Conservation (phyloP, 2,888 invertebrate genomes). For the Epinotia brunnichana region DNA sequence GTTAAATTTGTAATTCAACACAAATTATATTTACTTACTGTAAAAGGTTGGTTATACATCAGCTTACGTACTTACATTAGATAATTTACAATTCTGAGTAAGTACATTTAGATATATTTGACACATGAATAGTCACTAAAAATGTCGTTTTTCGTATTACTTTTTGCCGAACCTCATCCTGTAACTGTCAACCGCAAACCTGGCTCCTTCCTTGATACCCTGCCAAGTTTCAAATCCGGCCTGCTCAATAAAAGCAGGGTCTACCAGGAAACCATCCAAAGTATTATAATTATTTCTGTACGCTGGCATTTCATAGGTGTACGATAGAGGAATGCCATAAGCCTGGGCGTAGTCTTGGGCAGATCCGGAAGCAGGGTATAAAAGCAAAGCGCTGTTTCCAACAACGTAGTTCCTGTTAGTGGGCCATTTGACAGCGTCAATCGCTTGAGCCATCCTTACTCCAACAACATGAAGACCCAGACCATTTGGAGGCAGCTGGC, state of each 20-base stretch:
- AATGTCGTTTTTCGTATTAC: neutral
- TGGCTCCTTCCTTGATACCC: constrained; percentile 81
- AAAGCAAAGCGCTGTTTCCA: constrained; percentile 74
- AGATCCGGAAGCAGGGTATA: constrained; percentile 85
- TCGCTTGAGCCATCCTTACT: constrained; percentile 71
- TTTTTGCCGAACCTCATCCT: constrained; percentile 38
- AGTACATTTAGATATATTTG: too few species aligned
- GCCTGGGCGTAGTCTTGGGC: constrained; percentile 86
- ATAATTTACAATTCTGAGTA: too few species aligned
- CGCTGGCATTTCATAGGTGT: constrained; percentile 85
- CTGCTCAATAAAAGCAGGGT: constrained; percentile 80
- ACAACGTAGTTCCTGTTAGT: constrained; percentile 74
- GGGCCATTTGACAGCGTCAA: constrained; percentile 74
- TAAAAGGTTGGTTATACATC: too few species aligned
- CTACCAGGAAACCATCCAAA: constrained; percentile 81
- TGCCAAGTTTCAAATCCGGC: constrained; percentile 85
- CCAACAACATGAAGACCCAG: constrained; percentile 69
- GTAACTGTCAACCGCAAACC: constrained; percentile 60
- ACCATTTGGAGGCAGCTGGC: constrained; percentile 77
- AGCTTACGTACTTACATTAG: too few species aligned
- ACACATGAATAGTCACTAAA: too few species aligned
- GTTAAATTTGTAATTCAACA: too few species aligned
- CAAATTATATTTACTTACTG: too few species aligned
- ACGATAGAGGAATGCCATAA: constrained; percentile 79
- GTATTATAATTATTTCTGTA: constrained; percentile 61